phyloP scores from a whole-genome alignment of 2,888 invertebrate species.

The Nysson spinosus region DNA sequence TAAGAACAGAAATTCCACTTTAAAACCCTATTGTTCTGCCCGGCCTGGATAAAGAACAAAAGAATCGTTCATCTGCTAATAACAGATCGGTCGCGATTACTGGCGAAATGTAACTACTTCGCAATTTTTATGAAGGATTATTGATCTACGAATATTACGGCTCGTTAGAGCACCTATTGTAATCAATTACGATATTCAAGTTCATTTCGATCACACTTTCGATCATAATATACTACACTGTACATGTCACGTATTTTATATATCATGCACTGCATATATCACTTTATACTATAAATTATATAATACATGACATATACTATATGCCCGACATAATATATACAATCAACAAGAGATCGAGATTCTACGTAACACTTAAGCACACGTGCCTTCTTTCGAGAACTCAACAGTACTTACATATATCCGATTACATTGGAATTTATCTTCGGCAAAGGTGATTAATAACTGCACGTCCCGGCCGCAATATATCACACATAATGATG shows the following conservation, averaged over 20 bases:
- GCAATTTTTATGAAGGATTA: slow-evolving; percentile 14
- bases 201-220: too few species aligned
- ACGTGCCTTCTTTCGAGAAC: too few species aligned
- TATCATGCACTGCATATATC: too few species aligned
- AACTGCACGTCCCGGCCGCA: slow-evolving; percentile 32
- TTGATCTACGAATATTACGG: not conserved
- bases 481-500: slow-evolving; percentile 62
- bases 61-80: slow-evolving; percentile 37
- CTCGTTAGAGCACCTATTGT: not conserved
- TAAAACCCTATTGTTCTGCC: slow-evolving; percentile 37
- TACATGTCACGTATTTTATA: too few species aligned
- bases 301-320: too few species aligned
- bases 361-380: too few species aligned
- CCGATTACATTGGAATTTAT: slow-evolving; percentile 60
- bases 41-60: slow-evolving; percentile 24
- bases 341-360: too few species aligned
- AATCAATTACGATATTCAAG: too few species aligned
- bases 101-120: slow-evolving; percentile 33
- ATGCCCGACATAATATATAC: too few species aligned
- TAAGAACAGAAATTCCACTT: slow-evolving; percentile 30
- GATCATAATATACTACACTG: too few species aligned
- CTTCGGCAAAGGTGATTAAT: slow-evolving; percentile 54
- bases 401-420: too few species aligned
- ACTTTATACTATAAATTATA: too few species aligned
- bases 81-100: slow-evolving; percentile 29